phyloP scores from a whole-genome alignment of 1,140 invertebrate genomes.

The Arion vulgaris region DNA sequence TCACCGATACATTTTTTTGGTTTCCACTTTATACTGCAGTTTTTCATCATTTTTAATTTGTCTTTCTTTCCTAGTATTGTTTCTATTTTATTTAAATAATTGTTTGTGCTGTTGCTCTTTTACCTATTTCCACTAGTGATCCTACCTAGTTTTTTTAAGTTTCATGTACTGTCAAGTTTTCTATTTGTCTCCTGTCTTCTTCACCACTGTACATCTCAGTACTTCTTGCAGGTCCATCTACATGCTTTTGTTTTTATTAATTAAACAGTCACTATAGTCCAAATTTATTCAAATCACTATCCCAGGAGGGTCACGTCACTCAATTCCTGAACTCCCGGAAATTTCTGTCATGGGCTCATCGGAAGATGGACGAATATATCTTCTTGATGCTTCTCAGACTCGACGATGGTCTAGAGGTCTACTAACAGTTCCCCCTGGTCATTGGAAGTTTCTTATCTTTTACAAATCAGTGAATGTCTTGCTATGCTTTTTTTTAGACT shows the following conservation, averaged over 20 bases:
- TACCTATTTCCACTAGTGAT: too few relatives aligned
- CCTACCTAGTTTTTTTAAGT: too few relatives aligned
- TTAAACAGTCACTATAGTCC: neutral
- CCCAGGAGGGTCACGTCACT: constrained; percentile 37
- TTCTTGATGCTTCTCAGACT: constrained; percentile 52
- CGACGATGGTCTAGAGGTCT: constrained; percentile 49
- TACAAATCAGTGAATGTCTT: neutral
- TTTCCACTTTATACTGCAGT: too few relatives aligned
- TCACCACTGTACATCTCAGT: too few relatives aligned
- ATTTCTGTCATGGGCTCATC: constrained; percentile 52
- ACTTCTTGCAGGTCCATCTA: neutral
- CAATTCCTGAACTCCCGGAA: constrained; percentile 46
- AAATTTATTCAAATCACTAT: neutral
- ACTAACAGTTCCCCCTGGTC: neutral
- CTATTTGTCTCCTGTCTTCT: too few relatives aligned
- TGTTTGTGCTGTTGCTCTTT: too few relatives aligned
- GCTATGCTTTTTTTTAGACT: neutral
- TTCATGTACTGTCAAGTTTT: too few relatives aligned
- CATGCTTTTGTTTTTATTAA: neutral
- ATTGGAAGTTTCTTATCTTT: neutral
- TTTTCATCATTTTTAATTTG: too few relatives aligned
- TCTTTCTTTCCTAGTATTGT: too few relatives aligned
- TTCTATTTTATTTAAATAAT: too few relatives aligned
- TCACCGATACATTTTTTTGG: too few relatives aligned
- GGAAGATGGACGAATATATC: constrained; percentile 56